Evolutionary conservation across 1,140 invertebrate species (phyloP), one percentile per base, ranked within the genome.

Genomic region (Pteromalus puparum): DNA sequence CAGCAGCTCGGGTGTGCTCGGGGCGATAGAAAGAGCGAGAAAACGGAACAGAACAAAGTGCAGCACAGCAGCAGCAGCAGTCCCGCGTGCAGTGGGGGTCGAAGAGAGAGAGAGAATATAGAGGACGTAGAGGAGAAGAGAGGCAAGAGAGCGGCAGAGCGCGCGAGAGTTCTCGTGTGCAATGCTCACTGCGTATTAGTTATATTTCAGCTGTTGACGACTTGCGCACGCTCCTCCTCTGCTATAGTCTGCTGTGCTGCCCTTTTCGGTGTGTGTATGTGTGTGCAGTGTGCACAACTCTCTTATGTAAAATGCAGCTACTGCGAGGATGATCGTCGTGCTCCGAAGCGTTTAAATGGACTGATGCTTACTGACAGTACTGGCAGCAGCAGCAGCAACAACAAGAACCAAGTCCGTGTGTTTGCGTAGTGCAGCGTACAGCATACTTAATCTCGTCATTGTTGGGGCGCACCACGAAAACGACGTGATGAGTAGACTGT

Each of bases 401-500:
- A n/a, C 53, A 18, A 15, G 5, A 13, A 53, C 48, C 4, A 15
- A 74, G 72, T 48, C 21, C 21, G 15, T 67, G 61, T 65, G 13
- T 15, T 13, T 15, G 24, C 53, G 75, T 77, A 42, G 6, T 42
- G 38, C 24, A 67, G 42, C 46, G 26, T 77, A 15, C 18, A 61
- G 6, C 18, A 61, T 61, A n/a, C n/a, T n/a, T n/a, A 18, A 61
- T n/a, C 53, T 61, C 6, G 7, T 61, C 6, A n/a, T n/a, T 21
- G 18, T 53, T 15, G 15, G 18, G 53, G n/a, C 7, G 10, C 9
- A 10, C 12, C 15, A 65, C 28, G 4, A 79, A 34, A 13, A 68
- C n/a, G 12, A 70, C 38, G 78, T 70, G 67, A 81, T 81, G 78
- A 38, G 38, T 38, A 12, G 38, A 70, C 24, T 26, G 24, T 53